phyloP scores from a whole-genome alignment of 2,113 vertebrate genomes.

The Sula dactylatra region DNA sequence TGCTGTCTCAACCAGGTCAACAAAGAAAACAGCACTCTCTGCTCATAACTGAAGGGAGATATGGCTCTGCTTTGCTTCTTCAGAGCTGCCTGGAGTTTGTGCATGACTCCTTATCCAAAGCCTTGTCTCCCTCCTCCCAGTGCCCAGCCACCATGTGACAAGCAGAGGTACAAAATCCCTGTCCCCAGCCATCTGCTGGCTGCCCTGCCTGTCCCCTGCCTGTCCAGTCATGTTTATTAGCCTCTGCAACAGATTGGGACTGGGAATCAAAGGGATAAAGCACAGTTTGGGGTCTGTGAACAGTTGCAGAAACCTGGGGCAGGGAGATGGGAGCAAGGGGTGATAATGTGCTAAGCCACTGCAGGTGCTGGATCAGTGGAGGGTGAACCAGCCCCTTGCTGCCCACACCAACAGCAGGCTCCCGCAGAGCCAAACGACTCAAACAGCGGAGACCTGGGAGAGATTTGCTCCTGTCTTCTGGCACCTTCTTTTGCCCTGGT shows the following conservation, averaged over 20 bases:
- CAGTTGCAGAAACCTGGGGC: background rate
- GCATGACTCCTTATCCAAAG: background rate
- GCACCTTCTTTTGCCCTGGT: background rate
- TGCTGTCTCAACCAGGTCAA: background rate
- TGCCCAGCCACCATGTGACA: background rate
- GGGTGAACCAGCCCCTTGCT: background rate
- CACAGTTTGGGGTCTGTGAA: background rate
- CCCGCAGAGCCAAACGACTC: rapidly evolving
- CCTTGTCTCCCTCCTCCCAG: background rate
- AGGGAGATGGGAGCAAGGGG: background rate
- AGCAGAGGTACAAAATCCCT: background rate
- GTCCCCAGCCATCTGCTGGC: background rate
- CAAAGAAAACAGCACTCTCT: background rate
- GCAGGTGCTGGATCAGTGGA: background rate
- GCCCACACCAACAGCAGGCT: background rate
- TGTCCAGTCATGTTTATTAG: background rate
- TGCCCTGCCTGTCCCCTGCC: background rate
- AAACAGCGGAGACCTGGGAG: background rate
- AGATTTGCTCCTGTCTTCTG: background rate
- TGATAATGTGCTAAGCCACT: background rate
- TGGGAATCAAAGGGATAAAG: background rate
- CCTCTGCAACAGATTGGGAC: background rate
- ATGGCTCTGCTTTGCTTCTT: background rate
- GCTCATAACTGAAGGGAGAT: background rate
- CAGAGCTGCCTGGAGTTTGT: background rate